Base-by-base conservation (phyloP, 2,888 invertebrate species). In the Eupithecia centaureata region DNA sequence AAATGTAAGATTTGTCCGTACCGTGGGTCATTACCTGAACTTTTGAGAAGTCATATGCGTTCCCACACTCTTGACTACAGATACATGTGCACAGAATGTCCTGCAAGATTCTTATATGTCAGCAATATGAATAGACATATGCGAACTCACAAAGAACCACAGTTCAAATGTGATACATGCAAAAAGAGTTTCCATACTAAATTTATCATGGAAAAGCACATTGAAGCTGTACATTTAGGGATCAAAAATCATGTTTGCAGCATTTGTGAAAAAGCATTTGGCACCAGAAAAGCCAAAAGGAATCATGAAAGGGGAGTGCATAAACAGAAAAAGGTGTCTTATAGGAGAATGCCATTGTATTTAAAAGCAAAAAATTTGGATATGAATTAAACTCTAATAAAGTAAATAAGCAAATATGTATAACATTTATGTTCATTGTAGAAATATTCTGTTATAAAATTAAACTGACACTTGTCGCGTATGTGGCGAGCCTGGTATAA, bases 81-180 rank as follows among this genome's bases (percentile, higher is more conserved):
- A 56, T 88, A 86, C 59, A 86, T 87, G 84, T 88, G 87, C 64
- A 86, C 86, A 5, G 87, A 87, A 77, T 88, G 87, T 60, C 86
- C 87, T 0, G 86, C 86, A 1, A 77, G 84, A 65, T 88, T 87
- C 65, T 68, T 86, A 13, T 84, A 84, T 64, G 86, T 84, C 68
- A 87, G 87, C 67, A 87, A 88, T 72, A 73, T 88, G 25, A 87
- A 86, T 42, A 86, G 82, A 60, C 87, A 88, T 35, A 81, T 84
- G 80, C 67, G 83, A 1, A 87, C 83, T 57, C 87, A 88, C 54
- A 86, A 83, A 71, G 85, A 84, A 28, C 86, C 86, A 0, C 80
- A 81, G 62, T 79, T 80, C 18, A 84, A 85, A 70, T 88, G 87
- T 81, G 86, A 86, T 22, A 75, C 80, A 33, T 88, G 87, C 63